These are phyloP conservation scores for Myiozetetes cayanensis DNA, from an alignment of 2,113 vertebrate species.

Conservation along the genomic window DNA sequence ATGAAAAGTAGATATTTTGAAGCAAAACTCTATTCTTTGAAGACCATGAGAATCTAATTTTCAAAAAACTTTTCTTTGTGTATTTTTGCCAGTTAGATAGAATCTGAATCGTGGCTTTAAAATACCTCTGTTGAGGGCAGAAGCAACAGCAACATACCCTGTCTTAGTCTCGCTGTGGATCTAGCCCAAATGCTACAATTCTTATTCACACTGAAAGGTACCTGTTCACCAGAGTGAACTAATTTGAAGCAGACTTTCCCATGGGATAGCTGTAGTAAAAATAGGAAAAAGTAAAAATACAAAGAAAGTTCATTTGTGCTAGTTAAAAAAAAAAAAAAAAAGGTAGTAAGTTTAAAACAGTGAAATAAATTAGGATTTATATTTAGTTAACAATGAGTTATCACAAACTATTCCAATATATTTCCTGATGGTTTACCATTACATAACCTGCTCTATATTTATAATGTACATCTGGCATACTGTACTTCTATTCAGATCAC, in stretches of 20 bases:
- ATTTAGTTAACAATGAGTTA: constrained; percentile 75
- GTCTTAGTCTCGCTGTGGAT: neutral
- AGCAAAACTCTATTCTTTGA: neutral
- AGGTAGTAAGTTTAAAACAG: constrained; percentile 56
- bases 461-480: constrained; percentile 75
- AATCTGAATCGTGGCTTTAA: neutral
- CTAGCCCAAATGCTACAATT: neutral
- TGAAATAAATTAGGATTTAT: constrained; percentile 78
- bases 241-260: constrained; percentile 68
- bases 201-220: constrained; percentile 4
- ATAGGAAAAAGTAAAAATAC: constrained; percentile 62
- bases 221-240: constrained; percentile 46
- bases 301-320: constrained; percentile 68
- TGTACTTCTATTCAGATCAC: constrained; percentile 72
- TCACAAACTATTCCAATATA: constrained; percentile 70
- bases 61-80: neutral
- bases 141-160: neutral
- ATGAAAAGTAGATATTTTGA: neutral
- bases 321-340: constrained; percentile 29
- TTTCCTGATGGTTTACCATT: constrained; percentile 75
- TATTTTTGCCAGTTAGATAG: neutral
- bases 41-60: neutral
- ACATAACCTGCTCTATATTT: constrained; percentile 75
- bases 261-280: constrained; percentile 59
- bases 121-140: neutral